Percentiles rank a stretch among this genome's conserved stretches.
Conservation (phyloP, 2,113 vertebrate genomes). For the Istiophorus platypterus region DNA sequence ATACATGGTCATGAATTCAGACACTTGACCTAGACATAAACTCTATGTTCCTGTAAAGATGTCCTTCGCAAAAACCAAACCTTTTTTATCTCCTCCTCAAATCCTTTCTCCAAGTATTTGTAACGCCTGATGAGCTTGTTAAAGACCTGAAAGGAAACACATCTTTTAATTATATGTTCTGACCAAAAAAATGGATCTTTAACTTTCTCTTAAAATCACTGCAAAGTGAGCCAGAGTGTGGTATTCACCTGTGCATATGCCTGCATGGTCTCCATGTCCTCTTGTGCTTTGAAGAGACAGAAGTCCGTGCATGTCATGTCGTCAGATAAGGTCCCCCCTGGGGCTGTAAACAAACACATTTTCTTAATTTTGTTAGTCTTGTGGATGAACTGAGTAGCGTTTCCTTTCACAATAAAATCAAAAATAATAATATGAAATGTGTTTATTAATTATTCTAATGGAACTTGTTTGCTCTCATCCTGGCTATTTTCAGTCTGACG, state of each 20-base stretch:
- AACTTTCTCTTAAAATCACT: background rate
- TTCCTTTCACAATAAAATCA: too few species aligned
- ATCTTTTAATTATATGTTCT: constrained; percentile 84
- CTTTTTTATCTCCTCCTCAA: constrained; percentile 99
- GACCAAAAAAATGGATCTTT: constrained; percentile 73
- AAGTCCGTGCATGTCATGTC: constrained; percentile 96
- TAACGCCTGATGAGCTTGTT: constrained; percentile 99
- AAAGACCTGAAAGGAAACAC: constrained; percentile 88
- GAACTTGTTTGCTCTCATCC: background rate
- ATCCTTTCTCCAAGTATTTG: constrained; percentile 97
- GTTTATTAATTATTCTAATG: background rate
- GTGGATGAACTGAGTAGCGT: background rate
- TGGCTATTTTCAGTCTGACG: background rate
- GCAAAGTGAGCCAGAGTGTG: background rate
- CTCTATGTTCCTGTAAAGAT: background rate
- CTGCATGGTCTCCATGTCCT: constrained; percentile 99
- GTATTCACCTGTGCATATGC: constrained; percentile 93
- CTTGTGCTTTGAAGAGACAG: constrained; percentile 98
- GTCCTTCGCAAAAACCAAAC: constrained; percentile 73
- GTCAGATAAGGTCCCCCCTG: constrained; percentile 95
- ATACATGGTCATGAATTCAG: background rate
- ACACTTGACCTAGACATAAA: background rate
- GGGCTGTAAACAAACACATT: constrained; percentile 83
- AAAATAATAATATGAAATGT: background rate
- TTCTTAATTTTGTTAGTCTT: background rate